phyloP scores from a whole-genome alignment of 2,797 vertebrate genomes.

The Stomatorhinus walkeri region DNA sequence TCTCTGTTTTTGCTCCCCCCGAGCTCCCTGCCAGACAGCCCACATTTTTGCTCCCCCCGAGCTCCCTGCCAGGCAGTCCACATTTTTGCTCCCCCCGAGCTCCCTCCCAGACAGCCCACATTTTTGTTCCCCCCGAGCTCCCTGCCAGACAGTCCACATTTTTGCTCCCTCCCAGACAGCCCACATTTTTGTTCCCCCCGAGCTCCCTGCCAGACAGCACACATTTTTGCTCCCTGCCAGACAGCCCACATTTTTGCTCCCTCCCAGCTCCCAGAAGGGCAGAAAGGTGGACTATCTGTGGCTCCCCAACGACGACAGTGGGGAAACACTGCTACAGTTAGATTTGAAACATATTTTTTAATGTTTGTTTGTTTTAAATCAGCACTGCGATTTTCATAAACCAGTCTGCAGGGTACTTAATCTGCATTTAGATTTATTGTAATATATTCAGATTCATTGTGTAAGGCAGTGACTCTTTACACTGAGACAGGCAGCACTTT shows the following conservation, averaged over 20 bases:
- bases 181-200: no score
- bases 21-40: neutral
- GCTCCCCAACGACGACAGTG: neutral
- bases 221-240: neutral
- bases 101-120: neutral
- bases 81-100: neutral
- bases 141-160: neutral
- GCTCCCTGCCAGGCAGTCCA: neutral
- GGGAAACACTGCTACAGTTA: neutral
- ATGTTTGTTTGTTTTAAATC: conserved; percentile 10
- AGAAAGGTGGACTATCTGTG: neutral
- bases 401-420: neutral
- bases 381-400: neutral
- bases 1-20: neutral
- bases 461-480: neutral
- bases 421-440: conserved; percentile 3
- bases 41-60: neutral
- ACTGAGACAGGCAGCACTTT: neutral
- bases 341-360: neutral
- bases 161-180: neutral
- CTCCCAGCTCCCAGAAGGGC: neutral
- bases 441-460: conserved; percentile 8
- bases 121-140: neutral
- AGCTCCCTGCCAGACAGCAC: neutral
- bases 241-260: neutral